Conservation (phyloP, 2,113 vertebrate genomes). For the Toxostoma redivivum region DNA sequence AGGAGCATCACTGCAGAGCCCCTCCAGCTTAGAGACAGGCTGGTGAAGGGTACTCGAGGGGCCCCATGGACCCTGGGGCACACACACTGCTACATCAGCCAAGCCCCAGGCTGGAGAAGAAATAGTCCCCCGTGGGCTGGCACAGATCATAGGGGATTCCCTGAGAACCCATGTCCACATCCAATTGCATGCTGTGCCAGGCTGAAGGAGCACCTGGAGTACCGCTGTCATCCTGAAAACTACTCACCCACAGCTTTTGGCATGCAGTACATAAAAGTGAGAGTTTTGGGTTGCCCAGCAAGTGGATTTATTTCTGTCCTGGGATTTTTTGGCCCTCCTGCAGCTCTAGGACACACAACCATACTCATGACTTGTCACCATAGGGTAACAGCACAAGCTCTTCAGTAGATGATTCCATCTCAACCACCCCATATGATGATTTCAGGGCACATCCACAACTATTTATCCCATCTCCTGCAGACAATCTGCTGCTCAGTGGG, state of each 20-base stretch:
- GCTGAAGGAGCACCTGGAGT: not conserved
- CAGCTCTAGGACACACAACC: not conserved
- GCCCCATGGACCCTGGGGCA: not conserved
- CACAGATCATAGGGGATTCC: not conserved
- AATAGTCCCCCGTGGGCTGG: not conserved
- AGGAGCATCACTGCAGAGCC: not conserved
- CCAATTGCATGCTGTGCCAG: not conserved
- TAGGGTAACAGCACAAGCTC: not conserved
- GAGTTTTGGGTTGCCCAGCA: not conserved
- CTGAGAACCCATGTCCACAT: not conserved
- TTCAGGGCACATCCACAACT: not conserved
- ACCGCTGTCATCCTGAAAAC: not conserved
- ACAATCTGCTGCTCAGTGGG: not conserved
- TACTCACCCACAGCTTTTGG: not conserved
- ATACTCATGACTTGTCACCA: fast-evolving
- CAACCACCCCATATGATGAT: not conserved
- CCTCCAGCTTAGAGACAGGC: not conserved
- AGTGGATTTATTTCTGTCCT: not conserved
- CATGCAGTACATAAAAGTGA: fast-evolving
- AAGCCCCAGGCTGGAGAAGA: not conserved
- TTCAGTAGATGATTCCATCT: not conserved
- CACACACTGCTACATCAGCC: fast-evolving
- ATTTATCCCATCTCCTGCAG: not conserved
- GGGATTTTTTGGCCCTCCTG: not conserved
- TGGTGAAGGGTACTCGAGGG: not conserved